phyloP scores from a whole-genome alignment of 2,797 vertebrate genomes.

The Scolopax bukidnonensis region DNA sequence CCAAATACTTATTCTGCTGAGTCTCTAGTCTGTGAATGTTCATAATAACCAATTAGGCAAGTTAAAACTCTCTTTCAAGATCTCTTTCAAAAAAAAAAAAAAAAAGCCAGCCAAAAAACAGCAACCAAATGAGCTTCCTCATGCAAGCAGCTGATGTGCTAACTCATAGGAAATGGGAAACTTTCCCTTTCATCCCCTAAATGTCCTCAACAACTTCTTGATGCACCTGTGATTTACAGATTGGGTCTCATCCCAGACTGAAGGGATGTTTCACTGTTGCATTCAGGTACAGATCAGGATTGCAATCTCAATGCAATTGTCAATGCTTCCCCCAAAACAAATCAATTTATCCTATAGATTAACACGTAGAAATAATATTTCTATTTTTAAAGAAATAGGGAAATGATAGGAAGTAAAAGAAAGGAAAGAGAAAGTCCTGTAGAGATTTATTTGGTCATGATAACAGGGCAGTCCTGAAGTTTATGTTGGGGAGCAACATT shows the following conservation, averaged over 20 bases:
- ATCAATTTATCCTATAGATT: not conserved
- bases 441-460: not conserved
- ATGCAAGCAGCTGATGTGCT: not conserved
- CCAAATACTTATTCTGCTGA: slow-evolving; percentile 7
- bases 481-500: not conserved
- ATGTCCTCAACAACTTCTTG: not conserved
- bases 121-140: not conserved
- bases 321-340: not conserved
- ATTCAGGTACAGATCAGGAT: not conserved
- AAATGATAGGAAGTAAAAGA: not conserved
- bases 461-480: not conserved
- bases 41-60: not conserved
- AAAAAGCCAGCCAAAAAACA: not conserved
- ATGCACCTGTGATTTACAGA: not conserved
- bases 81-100: not conserved
- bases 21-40: not conserved
- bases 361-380: not conserved
- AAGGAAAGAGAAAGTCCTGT: not conserved
- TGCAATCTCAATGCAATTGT: not conserved
- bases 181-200: not conserved
- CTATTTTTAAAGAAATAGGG: not conserved
- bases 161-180: not conserved
- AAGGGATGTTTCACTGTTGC: not conserved
- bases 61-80: not conserved
- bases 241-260: not conserved